These are phyloP conservation scores for Bombus soroeensis DNA, from an alignment of 1,140 invertebrate species.

Conservation along the genomic window DNA sequence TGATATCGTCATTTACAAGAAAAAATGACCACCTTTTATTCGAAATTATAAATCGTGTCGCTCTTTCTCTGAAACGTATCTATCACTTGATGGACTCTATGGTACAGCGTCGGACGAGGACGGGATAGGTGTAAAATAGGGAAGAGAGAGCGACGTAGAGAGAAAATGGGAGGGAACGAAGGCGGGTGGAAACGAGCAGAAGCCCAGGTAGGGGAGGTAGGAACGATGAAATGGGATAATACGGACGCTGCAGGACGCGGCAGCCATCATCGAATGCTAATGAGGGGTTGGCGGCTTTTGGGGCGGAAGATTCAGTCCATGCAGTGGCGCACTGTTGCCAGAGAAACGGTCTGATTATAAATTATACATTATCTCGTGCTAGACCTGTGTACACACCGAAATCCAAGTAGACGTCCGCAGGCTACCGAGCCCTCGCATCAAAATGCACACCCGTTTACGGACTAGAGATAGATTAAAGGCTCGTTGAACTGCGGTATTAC, in stretches of 20 bases:
- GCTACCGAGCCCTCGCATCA: constrained; percentile 54
- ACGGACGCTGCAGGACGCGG: constrained; percentile 81
- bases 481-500: background rate
- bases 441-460: constrained; percentile 56
- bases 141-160: constrained; percentile 26
- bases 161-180: constrained; percentile 15
- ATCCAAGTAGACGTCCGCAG: constrained; percentile 68
- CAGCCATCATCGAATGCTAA: constrained; percentile 84
- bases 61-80: too few relatives aligned
- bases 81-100: constrained; percentile 10
- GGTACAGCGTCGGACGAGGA: constrained; percentile 13
- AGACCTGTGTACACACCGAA: constrained; percentile 74
- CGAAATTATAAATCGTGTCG: too few relatives aligned
- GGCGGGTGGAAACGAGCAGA: constrained; percentile 47
- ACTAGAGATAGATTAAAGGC: constrained; percentile 60
- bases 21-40: too few relatives aligned
- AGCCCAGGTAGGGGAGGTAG: constrained; percentile 65
- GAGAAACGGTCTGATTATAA: constrained; percentile 82
- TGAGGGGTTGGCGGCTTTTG: constrained; percentile 80
- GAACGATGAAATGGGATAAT: constrained; percentile 77
- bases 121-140: constrained; percentile 40
- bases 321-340: constrained; percentile 62
- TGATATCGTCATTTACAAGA: too few relatives aligned
- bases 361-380: constrained; percentile 82
- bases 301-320: constrained; percentile 71